Conservation (phyloP, 2,888 invertebrate genomes). For the Isoperla grammatica region DNA sequence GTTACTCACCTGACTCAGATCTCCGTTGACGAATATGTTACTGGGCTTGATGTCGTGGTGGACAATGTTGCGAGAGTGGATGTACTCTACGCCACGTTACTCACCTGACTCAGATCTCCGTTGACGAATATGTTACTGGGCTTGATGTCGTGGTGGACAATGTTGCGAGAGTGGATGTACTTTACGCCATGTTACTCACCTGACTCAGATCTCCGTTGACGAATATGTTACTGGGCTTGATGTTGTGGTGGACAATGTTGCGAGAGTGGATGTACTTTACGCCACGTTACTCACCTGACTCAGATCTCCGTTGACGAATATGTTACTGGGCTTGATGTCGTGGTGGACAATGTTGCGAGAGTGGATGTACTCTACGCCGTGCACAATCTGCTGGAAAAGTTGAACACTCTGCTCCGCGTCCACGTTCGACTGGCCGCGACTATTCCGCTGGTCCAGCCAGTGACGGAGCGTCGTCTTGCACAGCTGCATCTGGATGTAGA, state of each 20-base stretch:
- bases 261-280: too few relatives aligned
- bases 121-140: slow-evolving; percentile 72
- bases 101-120: too few relatives aligned
- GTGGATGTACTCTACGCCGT: slow-evolving; percentile 73
- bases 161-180: too few relatives aligned
- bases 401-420: slow-evolving; percentile 21
- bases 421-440: background rate
- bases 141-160: slow-evolving; percentile 72
- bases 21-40: slow-evolving; percentile 64
- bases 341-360: slow-evolving; percentile 72
- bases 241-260: too few relatives aligned
- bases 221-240: too few relatives aligned
- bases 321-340: slow-evolving; percentile 67
- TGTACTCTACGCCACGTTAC: too few relatives aligned
- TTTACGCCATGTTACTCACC: too few relatives aligned
- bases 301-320: slow-evolving; percentile 47
- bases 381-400: slow-evolving; percentile 65
- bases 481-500: slow-evolving; percentile 80
- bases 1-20: slow-evolving; percentile 52
- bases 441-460: slow-evolving; percentile 65
- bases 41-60: slow-evolving; percentile 73
- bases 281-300: background rate
- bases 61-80: slow-evolving; percentile 57
- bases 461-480: slow-evolving; percentile 70
- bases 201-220: too few relatives aligned